Evolutionary conservation across 2,888 invertebrate genomes (phyloP), one percentile per base, ranked within the genome.

Genomic region (Lumbricus terrestris): DNA sequence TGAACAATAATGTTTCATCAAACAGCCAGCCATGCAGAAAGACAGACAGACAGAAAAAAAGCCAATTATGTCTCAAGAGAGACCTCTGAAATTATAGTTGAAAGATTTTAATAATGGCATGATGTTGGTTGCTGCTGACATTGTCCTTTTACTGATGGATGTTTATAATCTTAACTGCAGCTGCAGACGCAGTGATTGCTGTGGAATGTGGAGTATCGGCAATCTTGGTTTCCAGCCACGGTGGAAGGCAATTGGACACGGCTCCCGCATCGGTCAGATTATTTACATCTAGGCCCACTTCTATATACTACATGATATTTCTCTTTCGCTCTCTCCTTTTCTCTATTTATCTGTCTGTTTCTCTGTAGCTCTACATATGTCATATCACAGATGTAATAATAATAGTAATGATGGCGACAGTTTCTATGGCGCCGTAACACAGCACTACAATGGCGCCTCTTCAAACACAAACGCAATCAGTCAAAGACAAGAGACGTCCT

Each of bases 211-310:
- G 98, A 13, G 97, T 97, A 88, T 95, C 96, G 6, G 98, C 96
- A 0, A 96, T 98, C 90, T 96, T 98, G 91, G 98, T 98, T 6
- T 98, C 98, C 0, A 98, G 98, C 95, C 98, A 98, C 94, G 98
- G 98, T 2, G 98, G 97, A 0, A 96, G 98, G 91, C 98, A 98
- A 95, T 95, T 98, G 54, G 98, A 98, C 94, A 96, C 96, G n/a
- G 97, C 97, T 20, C 97, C 97, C n/a, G 93, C 93, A 42, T 91
- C 93, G 69, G 93, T 93, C 83, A 90, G 69, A 69, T 69, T 47
- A 2, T 23, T n/a, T n/a, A n/a, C n/a, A n/a, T n/a, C 20, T n/a
- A n/a, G n/a, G n/a, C n/a, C n/a, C n/a, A n/a, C n/a, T n/a, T n/a
- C n/a, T n/a, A n/a, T n/a, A n/a, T n/a, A n/a, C n/a, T n/a, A n/a